Evolutionary conservation across 2,113 vertebrate species (phyloP).

Genomic region (Turnix velox): DNA sequence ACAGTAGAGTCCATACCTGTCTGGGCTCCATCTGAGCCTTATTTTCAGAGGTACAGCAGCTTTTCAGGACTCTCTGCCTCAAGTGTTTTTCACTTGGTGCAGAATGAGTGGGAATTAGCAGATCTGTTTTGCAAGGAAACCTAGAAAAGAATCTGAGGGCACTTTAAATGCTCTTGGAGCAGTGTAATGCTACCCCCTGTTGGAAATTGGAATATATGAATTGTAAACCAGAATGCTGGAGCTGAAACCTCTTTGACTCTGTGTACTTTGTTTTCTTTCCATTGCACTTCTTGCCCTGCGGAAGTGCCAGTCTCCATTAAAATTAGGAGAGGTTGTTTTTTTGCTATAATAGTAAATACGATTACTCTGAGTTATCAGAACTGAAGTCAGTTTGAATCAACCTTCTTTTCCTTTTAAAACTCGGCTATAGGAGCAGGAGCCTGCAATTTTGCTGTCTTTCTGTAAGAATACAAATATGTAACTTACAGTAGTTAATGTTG

Average conservation of each 20-base stretch:
- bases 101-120: neutral
- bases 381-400: neutral
- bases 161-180: neutral
- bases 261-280: neutral
- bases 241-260: neutral
- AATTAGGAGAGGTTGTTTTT: neutral
- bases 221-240: neutral
- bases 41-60: neutral
- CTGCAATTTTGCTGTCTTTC: neutral
- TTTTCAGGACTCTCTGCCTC: neutral
- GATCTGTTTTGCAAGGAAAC: neutral
- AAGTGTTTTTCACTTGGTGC: neutral
- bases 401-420: neutral
- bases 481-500: neutral
- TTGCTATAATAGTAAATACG: neutral
- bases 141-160: neutral
- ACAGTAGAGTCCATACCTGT: neutral
- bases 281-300: neutral
- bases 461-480: neutral
- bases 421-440: neutral
- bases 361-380: neutral
- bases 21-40: neutral
- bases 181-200: constrained; percentile 60
- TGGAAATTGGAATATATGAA: constrained; percentile 23
- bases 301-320: neutral